A percentile compares a stretch with the other conserved stretches of the same genome.
These are phyloP conservation scores for Cydia pomonella DNA, from an alignment of 1,140 invertebrate genomes.

Conservation along the genomic window DNA sequence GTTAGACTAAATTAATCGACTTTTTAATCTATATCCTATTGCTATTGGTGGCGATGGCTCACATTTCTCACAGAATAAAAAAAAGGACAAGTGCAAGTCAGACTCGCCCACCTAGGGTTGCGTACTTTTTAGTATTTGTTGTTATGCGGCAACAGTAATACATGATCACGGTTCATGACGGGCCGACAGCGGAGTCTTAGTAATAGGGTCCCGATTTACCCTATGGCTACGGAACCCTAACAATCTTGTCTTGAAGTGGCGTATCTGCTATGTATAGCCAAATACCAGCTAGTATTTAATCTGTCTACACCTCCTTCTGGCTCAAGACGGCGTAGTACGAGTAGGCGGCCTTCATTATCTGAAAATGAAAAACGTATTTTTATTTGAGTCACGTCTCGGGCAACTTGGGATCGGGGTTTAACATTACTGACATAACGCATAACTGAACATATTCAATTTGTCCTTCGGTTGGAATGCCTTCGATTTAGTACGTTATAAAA, in stretches of 20 bases:
- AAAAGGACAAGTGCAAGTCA: too few species aligned
- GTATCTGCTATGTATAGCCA: slow-evolving; percentile 30
- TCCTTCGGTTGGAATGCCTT: background rate
- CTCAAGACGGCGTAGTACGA: slow-evolving; percentile 73
- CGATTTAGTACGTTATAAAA: background rate
- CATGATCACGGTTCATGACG: too few species aligned
- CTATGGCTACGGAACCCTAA: too few species aligned
- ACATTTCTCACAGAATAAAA: background rate
- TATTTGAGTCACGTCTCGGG: slow-evolving; percentile 20
- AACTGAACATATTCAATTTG: slow-evolving; percentile 32
- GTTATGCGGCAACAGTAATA: too few species aligned
- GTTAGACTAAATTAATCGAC: too few species aligned
- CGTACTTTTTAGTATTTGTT: too few species aligned
- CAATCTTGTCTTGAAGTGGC: background rate
- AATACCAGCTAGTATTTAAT: slow-evolving; percentile 33
- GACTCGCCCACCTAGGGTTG: too few species aligned
- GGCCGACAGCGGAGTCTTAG: too few species aligned
- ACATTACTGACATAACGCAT: slow-evolving; percentile 23
- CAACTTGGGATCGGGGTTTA: slow-evolving; percentile 8
- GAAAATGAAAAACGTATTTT: slow-evolving; percentile 47
- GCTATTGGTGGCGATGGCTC: background rate
- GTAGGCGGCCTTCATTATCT: slow-evolving; percentile 76
- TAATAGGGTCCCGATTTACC: too few species aligned
- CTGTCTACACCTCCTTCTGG: slow-evolving; percentile 54
- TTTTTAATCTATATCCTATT: too few species aligned